A percentile compares a stretch with the other conserved stretches of the same genome.
These are phyloP conservation scores for Caenorhabditis sp. DNA, from an alignment of 2,888 invertebrate genomes.

Conservation along the genomic window DNA sequence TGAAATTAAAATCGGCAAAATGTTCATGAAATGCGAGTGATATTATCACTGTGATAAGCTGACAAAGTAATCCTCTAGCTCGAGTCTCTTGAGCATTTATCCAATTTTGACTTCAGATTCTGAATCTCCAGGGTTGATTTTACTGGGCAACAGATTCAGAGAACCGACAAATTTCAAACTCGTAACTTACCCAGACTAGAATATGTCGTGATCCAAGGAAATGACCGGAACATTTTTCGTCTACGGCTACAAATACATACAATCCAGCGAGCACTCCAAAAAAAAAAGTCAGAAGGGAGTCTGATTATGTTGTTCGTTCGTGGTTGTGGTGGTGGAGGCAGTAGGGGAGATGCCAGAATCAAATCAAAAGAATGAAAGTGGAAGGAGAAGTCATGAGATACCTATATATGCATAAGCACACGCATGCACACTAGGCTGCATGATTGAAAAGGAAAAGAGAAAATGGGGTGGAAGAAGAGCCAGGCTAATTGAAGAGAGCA, in stretches of 20 bases:
- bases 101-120: too few species aligned
- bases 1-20: too few species aligned
- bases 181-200: conserved; percentile 7
- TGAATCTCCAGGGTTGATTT: too few species aligned
- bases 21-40: too few species aligned
- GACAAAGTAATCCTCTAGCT: too few species aligned
- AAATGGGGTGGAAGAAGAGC: conserved; percentile 1
- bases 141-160: too few species aligned
- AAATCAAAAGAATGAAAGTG: conserved; percentile 37
- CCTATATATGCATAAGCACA: conserved; percentile 11
- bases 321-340: neutral
- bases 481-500: conserved; percentile 28
- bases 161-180: too few species aligned
- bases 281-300: neutral
- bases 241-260: neutral
- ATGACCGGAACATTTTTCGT: conserved; percentile 32
- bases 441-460: conserved; percentile 19
- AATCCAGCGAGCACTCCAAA: neutral
- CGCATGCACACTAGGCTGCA: conserved; percentile 16
- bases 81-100: too few species aligned
- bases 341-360: conserved; percentile 7
- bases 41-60: too few species aligned
- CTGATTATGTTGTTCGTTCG: conserved; percentile 11
- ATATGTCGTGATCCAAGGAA: conserved; percentile 29
- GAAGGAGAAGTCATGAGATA: conserved; percentile 28